Evolutionary conservation across 2,797 vertebrate genomes (phyloP).

Genomic region (Schizopygopsis pylzovi): DNA sequence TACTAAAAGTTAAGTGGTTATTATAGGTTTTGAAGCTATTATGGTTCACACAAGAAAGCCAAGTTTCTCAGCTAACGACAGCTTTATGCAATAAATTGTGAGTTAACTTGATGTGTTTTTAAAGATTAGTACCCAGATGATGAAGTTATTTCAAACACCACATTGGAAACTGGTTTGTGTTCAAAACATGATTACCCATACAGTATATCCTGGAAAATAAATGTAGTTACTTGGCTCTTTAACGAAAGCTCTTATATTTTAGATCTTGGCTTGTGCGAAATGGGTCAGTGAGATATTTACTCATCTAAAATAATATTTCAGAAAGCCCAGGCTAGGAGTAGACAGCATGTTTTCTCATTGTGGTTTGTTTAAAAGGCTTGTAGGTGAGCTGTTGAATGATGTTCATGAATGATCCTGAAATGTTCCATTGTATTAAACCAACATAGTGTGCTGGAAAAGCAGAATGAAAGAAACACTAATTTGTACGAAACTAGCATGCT

Average conservation of each 20-base stretch:
- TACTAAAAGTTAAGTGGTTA: neutral
- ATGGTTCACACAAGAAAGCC: conserved; percentile 20
- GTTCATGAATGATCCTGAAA: conserved; percentile 33
- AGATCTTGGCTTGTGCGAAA: conserved; percentile 26
- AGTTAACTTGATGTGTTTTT: conserved; percentile 20
- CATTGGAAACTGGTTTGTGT: conserved; percentile 22
- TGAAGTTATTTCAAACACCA: conserved; percentile 18
- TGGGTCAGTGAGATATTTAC: conserved; percentile 41
- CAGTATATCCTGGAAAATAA: conserved; percentile 37
- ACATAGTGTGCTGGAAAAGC: conserved; percentile 4
- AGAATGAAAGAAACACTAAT: conserved; percentile 1
- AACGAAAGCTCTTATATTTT: conserved; percentile 43
- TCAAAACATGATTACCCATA: conserved; percentile 15
- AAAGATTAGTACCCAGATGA: conserved; percentile 17
- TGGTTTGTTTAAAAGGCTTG: conserved; percentile 18
- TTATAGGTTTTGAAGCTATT: conserved; percentile 1
- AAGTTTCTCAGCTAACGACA: neutral
- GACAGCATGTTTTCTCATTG: conserved; percentile 38
- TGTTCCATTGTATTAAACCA: conserved; percentile 18
- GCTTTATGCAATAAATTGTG: neutral
- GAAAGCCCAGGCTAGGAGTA: conserved; percentile 25
- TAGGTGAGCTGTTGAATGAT: conserved; percentile 32
- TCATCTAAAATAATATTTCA: conserved; percentile 26
- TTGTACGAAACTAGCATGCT: neutral
- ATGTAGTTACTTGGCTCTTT: conserved; percentile 43